Base-by-base conservation (phyloP, 2,888 invertebrate genomes). In the Volucella inanis region DNA sequence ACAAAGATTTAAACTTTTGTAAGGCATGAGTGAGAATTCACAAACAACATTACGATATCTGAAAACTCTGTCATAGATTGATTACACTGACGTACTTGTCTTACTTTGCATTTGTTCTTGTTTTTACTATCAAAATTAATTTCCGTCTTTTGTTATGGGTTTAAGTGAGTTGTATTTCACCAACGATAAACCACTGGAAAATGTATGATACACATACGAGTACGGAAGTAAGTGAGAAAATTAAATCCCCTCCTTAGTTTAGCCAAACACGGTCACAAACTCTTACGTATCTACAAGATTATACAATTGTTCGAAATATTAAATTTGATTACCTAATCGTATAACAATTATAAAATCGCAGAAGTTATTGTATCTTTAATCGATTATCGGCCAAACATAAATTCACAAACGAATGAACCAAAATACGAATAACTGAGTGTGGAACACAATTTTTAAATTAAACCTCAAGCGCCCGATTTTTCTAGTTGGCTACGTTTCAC, bases 361-460 rank as follows among this genome's bases (percentile, higher is more conserved):
- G 41, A 61, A 65, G 55, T 43, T 22, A 43, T 64, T 18, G 49
- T 75, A 75, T 65, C 65, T 75, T 65, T 10, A 64, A 50, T 57
- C 50, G 75, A 75, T 65, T 49, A 74, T 54, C 71, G n/a, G 50
- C 15, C 41, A 50, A 18, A 65, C 18, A 54, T 10, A 54, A 50
- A 47, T 22, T 15, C 15, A 31, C 14, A 41, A 62, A 22, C 22
- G 14, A 52, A 47, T 68, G 67, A 43, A 50, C 11, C 12, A 10
- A 54, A 31, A 12, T 11, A 22, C 18, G 18, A 22, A 3, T 2
- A 22, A 22, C 61, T 39, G 43, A 49, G 1, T 31, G 57, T 62
- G 55, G 55, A 54, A 59, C 41, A 8, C 9, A 57, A 39, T 31
- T 31, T 31, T 31, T 6, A 31, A 3, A 31, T 31, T 31, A 54